Conservation (phyloP, 2,888 invertebrate species). For the Lymantria monacha region DNA sequence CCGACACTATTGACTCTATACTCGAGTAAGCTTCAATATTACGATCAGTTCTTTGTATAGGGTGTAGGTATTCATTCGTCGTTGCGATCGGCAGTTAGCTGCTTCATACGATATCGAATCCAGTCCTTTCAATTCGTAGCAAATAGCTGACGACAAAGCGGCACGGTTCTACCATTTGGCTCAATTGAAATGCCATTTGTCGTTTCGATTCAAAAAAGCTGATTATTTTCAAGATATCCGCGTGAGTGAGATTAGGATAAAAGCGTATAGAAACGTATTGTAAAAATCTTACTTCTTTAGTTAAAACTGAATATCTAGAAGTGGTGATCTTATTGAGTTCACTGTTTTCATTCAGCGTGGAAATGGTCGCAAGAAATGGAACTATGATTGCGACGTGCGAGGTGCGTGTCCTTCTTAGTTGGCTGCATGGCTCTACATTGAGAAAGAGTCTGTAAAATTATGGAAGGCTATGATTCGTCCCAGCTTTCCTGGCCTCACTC, state of each 20-base stretch:
- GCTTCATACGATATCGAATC: slow-evolving; percentile 59
- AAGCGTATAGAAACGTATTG: too few relatives aligned
- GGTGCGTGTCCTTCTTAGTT: too few relatives aligned
- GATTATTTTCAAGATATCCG: slow-evolving; percentile 27
- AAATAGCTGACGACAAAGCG: slow-evolving; percentile 59
- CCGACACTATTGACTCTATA: slow-evolving; percentile 29
- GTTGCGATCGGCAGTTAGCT: slow-evolving; percentile 53
- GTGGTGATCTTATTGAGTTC: too few relatives aligned
- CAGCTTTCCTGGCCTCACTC: too few relatives aligned
- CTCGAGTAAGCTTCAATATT: slow-evolving; percentile 47
- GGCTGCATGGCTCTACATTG: too few relatives aligned
- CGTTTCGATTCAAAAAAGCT: slow-evolving; percentile 47
- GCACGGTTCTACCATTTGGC: slow-evolving; percentile 53
- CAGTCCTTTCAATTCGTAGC: slow-evolving; percentile 57
- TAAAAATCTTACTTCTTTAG: too few relatives aligned
- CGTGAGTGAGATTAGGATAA: neutral
- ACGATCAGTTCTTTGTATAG: slow-evolving; percentile 56
- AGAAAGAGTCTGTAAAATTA: too few relatives aligned
- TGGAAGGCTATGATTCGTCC: too few relatives aligned
- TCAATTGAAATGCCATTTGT: slow-evolving; percentile 63
- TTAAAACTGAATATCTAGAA: too few relatives aligned
- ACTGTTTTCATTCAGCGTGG: too few relatives aligned
- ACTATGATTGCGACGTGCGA: too few relatives aligned
- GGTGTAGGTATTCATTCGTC: slow-evolving; percentile 50
- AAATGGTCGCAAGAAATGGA: too few relatives aligned